Base-by-base conservation (phyloP, 2,888 invertebrate genomes). In the Phaonia tiefii region DNA sequence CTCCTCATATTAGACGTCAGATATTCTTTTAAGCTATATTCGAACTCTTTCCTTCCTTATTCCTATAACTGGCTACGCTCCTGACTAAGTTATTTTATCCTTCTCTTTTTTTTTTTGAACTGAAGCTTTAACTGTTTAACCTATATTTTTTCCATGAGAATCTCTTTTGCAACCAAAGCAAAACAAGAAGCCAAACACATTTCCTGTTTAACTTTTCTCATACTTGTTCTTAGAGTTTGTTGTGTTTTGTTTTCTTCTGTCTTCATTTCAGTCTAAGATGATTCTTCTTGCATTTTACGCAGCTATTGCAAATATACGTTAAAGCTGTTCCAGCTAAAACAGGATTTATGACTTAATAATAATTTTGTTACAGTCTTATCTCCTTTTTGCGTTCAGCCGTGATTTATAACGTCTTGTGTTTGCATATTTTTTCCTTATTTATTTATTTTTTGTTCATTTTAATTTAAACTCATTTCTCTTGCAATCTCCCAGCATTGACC, bases 271-370 rank as follows among this genome's bases (percentile, higher is more conserved):
- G 8, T 26, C 63, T 75, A 54, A 75, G 26, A n/a, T n/a, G n/a
- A n/a, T 69, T 67, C 60, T 73, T 70, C 58, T 66, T 15, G 46
- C n/a, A 46, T 65, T 65, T 65, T 42, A 42, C 46, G 51, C 54
- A 67, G 69, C 75, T 81, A 72, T 46, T 77, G 66, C 75, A 75
- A 58, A 75, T 76, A 76, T 79, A 74, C 74, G 22, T 73, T 76
- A 73, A 73, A 79, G 82, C 73, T 70, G 76, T 66, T 78, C 37
- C 25, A 67, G 49, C 15, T 49, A 31, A 66, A 82, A 79, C 79
- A 79, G 82, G 79, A 82, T 79, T 79, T 82, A 76, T 79, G 82
- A 73, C 69, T 78, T 75, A 72, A 75, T 81, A 78, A 39, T 56
- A 31, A 54, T 70, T 54, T 54, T 60, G 39, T 51, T 67, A 25